phyloP scores from a whole-genome alignment of 1,140 invertebrate genomes.

The Drosophila rhopaloa region DNA sequence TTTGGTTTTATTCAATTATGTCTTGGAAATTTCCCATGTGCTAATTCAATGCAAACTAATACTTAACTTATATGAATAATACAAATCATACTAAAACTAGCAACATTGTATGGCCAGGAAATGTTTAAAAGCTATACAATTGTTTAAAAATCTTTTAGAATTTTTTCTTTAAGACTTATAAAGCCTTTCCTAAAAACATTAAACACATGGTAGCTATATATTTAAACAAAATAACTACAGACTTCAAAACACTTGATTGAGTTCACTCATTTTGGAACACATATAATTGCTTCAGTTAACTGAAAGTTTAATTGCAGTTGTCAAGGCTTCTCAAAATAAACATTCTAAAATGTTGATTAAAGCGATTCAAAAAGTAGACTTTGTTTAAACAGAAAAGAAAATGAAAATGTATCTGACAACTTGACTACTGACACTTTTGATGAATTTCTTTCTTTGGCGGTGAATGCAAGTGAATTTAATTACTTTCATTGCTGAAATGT shows the following conservation, averaged over 20 bases:
- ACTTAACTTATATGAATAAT: background rate
- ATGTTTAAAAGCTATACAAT: too few relatives aligned
- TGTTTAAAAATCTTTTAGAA: background rate
- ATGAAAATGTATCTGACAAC: background rate
- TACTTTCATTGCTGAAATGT: conserved; percentile 20
- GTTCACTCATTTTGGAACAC: background rate
- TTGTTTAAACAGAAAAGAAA: background rate
- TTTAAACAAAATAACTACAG: too few relatives aligned
- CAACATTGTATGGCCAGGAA: too few relatives aligned
- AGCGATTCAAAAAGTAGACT: background rate
- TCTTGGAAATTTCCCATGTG: background rate
- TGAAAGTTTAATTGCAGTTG: conserved; percentile 2
- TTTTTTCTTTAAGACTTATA: too few relatives aligned
- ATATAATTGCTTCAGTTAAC: background rate
- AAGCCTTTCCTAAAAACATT: too few relatives aligned
- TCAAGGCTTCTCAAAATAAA: conserved; percentile 4
- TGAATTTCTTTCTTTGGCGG: background rate
- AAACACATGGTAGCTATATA: too few relatives aligned
- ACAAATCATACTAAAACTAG: too few relatives aligned
- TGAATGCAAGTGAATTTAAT: conserved; percentile 24
- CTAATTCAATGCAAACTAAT: conserved; percentile 1
- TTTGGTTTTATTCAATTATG: background rate
- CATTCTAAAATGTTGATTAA: conserved; percentile 15
- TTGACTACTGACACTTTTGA: background rate
- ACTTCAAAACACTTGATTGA: background rate